Evolutionary conservation across 2,113 vertebrate species (phyloP), one percentile per base, ranked within the genome.

Genomic region (Tenrec ecaudatus): DNA sequence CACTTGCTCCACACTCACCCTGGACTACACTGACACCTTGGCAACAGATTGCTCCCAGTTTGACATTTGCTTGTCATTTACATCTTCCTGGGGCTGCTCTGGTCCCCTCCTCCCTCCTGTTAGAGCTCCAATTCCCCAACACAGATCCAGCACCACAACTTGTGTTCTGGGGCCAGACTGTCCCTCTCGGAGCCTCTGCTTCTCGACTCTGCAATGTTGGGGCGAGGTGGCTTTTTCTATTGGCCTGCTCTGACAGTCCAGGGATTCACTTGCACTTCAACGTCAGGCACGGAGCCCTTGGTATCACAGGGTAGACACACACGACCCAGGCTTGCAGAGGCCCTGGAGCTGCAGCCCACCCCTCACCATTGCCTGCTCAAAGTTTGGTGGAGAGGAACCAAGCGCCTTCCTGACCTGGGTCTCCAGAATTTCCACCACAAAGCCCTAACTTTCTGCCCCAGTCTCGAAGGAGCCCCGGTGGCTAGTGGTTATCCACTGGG

Each of bases 1-100:
- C 64, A 90, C 91, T 86, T 75, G 71, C 86, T 9, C 68, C 92
- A 92, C 90, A 95, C 90, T 95, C 92, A 83, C 93, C 85, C 92
- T 85, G 86, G 88, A 90, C 82, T 79, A 84, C 88, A 69, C 53
- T 82, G 47, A 82, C 33, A n/a, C 38, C 79, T 76, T 90, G 71
- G 92, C 88, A 95, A 95, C 90, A 23, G 87, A 93, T 15, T 66
- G 95, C 79, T 96, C 88, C 89, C 64, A 40, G 43, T 23, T 71
- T 88, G 82, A 88, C 66, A 31, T 36, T 27, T 68, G 71, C 89
- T 83, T 57, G 33, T 85, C 88, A 82, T 86, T 82, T 88, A 88
- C 25, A 76, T 16, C 47, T 53, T 88, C 75, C 82, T 77, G 14
- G 19, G 20, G 64, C 57, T 84, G 43, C 43, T 47, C 43, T 40